A percentile compares a stretch with the other conserved stretches of the same genome.
These are phyloP conservation scores for Nyctalus aviator DNA, from an alignment of 2,797 vertebrate genomes.

Conservation along the genomic window DNA sequence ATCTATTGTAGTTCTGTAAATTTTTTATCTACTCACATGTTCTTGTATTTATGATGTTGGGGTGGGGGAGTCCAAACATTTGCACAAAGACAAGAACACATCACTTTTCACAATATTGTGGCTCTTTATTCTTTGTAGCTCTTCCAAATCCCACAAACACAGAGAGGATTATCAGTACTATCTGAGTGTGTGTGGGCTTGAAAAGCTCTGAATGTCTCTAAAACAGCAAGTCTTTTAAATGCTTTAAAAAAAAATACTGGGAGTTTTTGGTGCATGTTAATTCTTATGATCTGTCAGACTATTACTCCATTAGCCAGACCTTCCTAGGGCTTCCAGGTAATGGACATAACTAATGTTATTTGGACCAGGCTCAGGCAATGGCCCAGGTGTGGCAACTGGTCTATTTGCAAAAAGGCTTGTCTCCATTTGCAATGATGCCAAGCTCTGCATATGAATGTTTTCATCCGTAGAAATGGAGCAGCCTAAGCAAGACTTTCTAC, in stretches of 20 bases:
- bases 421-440: not conserved
- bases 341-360: conserved; percentile 1
- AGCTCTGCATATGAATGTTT: conserved; percentile 2
- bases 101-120: conserved; percentile 69
- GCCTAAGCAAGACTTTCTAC: conserved; percentile 49
- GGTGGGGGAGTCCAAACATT: conserved; percentile 33
- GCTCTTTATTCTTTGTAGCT: conserved; percentile 56
- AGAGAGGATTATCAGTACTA: conserved; percentile 60
- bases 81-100: conserved; percentile 46
- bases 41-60: conserved; percentile 3
- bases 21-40: not conserved
- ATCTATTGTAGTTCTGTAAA: not conserved
- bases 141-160: conserved; percentile 62
- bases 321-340: not conserved
- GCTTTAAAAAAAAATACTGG: not conserved
- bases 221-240: conserved; percentile 44
- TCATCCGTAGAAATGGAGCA: not conserved
- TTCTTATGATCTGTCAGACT: conserved; percentile 42
- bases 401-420: conserved; percentile 46
- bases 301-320: not conserved
- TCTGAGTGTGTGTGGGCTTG: conserved; percentile 58
- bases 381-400: not conserved
- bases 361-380: not conserved
- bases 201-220: conserved; percentile 70
- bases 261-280: conserved; percentile 51